These are phyloP conservation scores for Eueides isabella DNA, from an alignment of 1,140 invertebrate species.

Conservation along the genomic window DNA sequence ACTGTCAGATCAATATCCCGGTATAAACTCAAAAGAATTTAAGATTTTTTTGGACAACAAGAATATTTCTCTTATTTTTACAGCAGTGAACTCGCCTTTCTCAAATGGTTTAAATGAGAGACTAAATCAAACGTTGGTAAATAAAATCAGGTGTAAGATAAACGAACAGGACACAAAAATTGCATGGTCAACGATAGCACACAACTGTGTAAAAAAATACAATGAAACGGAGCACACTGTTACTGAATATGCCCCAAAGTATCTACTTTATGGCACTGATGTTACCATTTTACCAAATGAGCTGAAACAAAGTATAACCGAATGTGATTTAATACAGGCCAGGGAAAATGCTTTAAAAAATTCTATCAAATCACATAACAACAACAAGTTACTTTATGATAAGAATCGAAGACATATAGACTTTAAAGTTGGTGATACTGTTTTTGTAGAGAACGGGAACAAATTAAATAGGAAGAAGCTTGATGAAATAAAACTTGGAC, in stretches of 20 bases:
- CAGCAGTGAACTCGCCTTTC: conserved; percentile 14
- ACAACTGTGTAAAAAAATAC: conserved; percentile 24
- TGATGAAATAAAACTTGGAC: conserved; percentile 5
- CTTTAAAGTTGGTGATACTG: conserved; percentile 16
- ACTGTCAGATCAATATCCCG: conserved; percentile 17
- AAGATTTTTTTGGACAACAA: background rate
- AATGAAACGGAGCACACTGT: background rate
- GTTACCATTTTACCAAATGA: conserved; percentile 2
- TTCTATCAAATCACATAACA: conserved; percentile 26
- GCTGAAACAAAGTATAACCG: background rate
- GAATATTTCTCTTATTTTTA: conserved; percentile 16
- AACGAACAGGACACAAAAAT: conserved; percentile 43
- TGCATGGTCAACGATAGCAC: conserved; percentile 42
- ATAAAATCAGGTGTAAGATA: conserved; percentile 26
- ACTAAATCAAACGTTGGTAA: conserved; percentile 19
- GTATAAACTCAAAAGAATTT: conserved; percentile 21
- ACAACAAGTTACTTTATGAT: conserved; percentile 23
- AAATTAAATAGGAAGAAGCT: conserved; percentile 23
- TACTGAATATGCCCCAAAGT: background rate
- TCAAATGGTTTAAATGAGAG: too few species aligned
- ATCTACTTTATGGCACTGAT: background rate
- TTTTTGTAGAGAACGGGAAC: conserved; percentile 22
- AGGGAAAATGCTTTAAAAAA: conserved; percentile 22
- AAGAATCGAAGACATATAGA: background rate
- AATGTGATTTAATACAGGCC: background rate